Base-by-base conservation (phyloP, 2,888 invertebrate species). In the Mesoligia furuncula region DNA sequence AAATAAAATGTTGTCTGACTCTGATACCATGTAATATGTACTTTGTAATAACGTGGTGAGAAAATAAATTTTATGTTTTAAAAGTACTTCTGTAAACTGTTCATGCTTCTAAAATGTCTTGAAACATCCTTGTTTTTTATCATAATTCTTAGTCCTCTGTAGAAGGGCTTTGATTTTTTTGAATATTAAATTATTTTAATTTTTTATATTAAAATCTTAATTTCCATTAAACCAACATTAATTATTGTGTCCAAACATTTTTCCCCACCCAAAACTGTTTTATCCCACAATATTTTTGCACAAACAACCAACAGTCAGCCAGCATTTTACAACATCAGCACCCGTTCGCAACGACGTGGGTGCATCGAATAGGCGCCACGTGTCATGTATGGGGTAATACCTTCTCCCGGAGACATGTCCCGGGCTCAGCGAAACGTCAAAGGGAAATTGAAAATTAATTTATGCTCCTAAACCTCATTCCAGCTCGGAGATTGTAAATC, bases 401-500 rank as follows among this genome's bases (percentile, higher is more conserved):
- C 95, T 94, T 89, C 93, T 92, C 93, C 91, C 92, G 88, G 95
- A 95, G 95, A 96, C 95, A 93, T 92, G 95, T 93, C 90, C 91
- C 93, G 93, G 95, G 95, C 95, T 96, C 96, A 96, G 96, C 96
- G 92, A 95, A 95, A 96, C 93, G 96, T 96, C 96, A 96, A 96
- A 96, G 95, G 95, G 94, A 96, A 96, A 96, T 96, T 96, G 96
- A 96, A 96, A 96, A 96, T 95, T 96, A 96, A 96, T 96, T 96
- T 96, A 96, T 95, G 95, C 94, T 91, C 90, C 93, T 93, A 95
- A 95, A 95, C 95, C 94, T 94, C 93, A 81, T 93, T 92, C 90
- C 88, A 92, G 92, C 91, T 92, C 90, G 85, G 91, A 92, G 92
- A 93, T 91, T 93, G 93, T 93, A 93, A 94, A 93, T 93, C 92